Conservation (phyloP, 1,140 invertebrate species). For the Leptestheria dahalacensis region DNA sequence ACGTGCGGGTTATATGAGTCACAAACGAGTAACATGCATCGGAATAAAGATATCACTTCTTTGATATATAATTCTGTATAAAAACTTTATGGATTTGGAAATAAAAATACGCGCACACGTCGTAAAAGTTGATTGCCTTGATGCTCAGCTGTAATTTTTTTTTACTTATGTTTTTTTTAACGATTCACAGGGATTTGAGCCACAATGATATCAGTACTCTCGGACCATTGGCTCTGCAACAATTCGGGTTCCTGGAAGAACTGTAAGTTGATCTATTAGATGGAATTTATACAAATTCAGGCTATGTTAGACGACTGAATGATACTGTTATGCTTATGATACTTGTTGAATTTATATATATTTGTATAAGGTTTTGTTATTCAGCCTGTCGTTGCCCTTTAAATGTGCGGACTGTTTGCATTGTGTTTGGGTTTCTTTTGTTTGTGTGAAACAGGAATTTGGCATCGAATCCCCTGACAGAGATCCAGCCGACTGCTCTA, state of each 20-base stretch:
- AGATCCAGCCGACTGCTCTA: neutral
- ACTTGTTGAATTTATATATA: too few species aligned
- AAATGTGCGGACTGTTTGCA: neutral
- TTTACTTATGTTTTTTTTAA: conserved; percentile 28
- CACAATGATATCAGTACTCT: conserved; percentile 70
- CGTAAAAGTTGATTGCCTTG: too few species aligned
- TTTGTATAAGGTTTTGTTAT: too few species aligned
- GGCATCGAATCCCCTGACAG: neutral
- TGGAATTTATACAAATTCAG: too few species aligned
- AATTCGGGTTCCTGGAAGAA: conserved; percentile 58
- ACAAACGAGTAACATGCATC: too few species aligned
- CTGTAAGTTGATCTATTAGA: conserved; percentile 50
- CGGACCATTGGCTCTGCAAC: conserved; percentile 66
- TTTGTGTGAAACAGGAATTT: neutral
- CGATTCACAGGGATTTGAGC: conserved; percentile 82
- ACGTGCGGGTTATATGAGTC: too few species aligned
- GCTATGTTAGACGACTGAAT: neutral
- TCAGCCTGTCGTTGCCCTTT: too few species aligned
- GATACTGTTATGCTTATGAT: neutral
- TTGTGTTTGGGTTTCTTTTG: neutral
- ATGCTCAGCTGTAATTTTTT: neutral
- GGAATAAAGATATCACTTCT: too few species aligned
- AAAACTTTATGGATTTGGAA: too few species aligned
- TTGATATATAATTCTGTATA: too few species aligned
- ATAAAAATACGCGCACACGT: too few species aligned